Base-by-base conservation (phyloP, 2,888 invertebrate genomes). In the Odontothrips loti region DNA sequence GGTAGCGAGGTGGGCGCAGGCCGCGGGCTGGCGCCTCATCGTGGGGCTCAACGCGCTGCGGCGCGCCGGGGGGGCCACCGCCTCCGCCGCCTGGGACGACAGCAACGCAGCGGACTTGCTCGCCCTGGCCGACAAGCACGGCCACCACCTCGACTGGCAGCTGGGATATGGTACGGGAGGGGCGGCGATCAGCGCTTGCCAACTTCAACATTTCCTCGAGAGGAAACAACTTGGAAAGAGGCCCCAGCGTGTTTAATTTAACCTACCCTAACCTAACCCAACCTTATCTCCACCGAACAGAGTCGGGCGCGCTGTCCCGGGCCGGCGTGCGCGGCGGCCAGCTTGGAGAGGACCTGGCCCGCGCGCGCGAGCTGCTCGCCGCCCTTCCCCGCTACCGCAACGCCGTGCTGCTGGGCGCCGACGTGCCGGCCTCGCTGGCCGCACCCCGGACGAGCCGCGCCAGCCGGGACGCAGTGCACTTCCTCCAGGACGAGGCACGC, bases 341-440 rank as follows among this genome's bases (percentile, higher is more conserved):
- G n/a, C 43, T 79, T 78, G 78, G 79, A 27, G 79, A 29, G 27
- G 78, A 79, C 79, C 58, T 51, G 29, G 47, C 79, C 63, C 20
- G 79, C 79, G 81, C 79, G 79, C 81, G 79, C 81, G 23, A n/a
- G 68, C 68, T 75, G 68, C 68, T 75, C 23, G 68, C 68, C 23
- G 68, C n/a, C 23, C 27, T 75, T 27, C 68, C 68, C 68, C 68
- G 68, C 68, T 75, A 75, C 68, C 23, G 23, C 23, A 12, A 27
- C 68, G 23, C 68, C 68, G 23, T 27, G 68, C 68, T 75, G 27
- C 68, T 75, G 68, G 47, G 80, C 43, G 27, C 81, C 51, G 43
- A 79, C 79, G 51, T 58, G 51, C 51, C 79, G 29, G 58, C 68
- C 11, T 1, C 68, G 23, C 23, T 75, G 10, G 68, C 23, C 68